A percentile compares a stretch with the other conserved stretches of the same genome.
Evolutionary conservation across 2,888 invertebrate species (phyloP).

Genomic region (Coelinius sp.): DNA sequence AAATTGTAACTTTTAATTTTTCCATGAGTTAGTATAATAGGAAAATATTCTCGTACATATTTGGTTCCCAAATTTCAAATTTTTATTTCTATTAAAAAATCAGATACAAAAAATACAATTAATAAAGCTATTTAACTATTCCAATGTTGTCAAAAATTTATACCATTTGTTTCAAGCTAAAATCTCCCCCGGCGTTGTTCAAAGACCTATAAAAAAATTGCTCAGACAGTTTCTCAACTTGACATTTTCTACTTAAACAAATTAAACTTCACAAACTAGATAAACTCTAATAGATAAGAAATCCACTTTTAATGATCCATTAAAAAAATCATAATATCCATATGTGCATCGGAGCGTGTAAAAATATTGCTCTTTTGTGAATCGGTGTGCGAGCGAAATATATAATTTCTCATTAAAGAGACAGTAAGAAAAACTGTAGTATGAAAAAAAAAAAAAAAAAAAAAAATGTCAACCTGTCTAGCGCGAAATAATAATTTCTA

Average conservation of each 20-base stretch:
- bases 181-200: not conserved
- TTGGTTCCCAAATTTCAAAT: too few species aligned
- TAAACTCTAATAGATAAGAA: not conserved
- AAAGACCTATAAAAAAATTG: not conserved
- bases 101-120: too few species aligned
- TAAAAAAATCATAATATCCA: slow-evolving; percentile 18
- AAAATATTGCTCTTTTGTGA: slow-evolving; percentile 25
- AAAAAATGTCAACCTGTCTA: slow-evolving; percentile 22
- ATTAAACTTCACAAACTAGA: not conserved
- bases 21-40: not conserved
- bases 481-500: slow-evolving; percentile 20
- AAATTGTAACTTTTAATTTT: not conserved
- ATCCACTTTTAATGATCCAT: not conserved
- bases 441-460: too few species aligned
- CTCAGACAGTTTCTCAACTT: not conserved
- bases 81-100: too few species aligned
- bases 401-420: slow-evolving; percentile 9
- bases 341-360: slow-evolving; percentile 19
- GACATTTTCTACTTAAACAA: not conserved
- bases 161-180: too few species aligned
- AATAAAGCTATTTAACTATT: too few species aligned
- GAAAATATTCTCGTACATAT: not conserved
- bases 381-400: not conserved
- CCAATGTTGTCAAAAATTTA: too few species aligned
- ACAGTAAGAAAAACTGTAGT: not conserved